Evolutionary conservation across 2,888 invertebrate species (phyloP).

Genomic region (Lasioglossum morio): DNA sequence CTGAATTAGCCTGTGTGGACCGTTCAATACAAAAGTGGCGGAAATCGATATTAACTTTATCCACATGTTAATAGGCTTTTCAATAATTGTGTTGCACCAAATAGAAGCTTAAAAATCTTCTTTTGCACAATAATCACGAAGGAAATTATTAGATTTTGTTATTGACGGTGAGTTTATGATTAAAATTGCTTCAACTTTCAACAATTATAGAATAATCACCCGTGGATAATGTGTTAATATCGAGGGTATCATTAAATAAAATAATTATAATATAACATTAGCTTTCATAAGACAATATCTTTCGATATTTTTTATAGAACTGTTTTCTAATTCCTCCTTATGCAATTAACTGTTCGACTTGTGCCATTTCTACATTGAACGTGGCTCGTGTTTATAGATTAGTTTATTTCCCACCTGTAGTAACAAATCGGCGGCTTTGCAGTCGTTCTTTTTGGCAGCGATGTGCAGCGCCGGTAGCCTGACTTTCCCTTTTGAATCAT

Average conservation of each 20-base stretch:
- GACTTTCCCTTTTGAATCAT: constrained; percentile 98
- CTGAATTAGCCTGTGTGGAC: not conserved
- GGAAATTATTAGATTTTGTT: no score
- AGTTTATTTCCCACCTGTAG: constrained; percentile 87
- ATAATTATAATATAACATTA: not conserved
- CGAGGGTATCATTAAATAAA: not conserved
- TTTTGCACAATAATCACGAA: no score
- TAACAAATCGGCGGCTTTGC: constrained; percentile 96
- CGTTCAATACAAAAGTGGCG: not conserved
- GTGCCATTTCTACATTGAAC: not conserved
- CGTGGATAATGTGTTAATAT: not conserved
- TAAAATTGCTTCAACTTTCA: no score
- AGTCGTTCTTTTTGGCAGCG: constrained; percentile 99
- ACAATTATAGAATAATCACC: no score
- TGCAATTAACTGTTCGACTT: not conserved
- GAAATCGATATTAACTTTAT: no score
- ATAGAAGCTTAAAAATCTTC: no score
- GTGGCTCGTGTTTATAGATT: not conserved
- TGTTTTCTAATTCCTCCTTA: not conserved
- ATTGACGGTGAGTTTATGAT: no score
- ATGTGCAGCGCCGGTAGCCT: constrained; percentile 98
- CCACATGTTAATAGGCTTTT: no score
- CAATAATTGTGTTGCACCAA: no score
- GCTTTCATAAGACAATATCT: not conserved
- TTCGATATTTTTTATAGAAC: not conserved